These are phyloP conservation scores for Diorhabda sublineata DNA, from an alignment of 1,140 invertebrate species.

Conservation along the genomic window DNA sequence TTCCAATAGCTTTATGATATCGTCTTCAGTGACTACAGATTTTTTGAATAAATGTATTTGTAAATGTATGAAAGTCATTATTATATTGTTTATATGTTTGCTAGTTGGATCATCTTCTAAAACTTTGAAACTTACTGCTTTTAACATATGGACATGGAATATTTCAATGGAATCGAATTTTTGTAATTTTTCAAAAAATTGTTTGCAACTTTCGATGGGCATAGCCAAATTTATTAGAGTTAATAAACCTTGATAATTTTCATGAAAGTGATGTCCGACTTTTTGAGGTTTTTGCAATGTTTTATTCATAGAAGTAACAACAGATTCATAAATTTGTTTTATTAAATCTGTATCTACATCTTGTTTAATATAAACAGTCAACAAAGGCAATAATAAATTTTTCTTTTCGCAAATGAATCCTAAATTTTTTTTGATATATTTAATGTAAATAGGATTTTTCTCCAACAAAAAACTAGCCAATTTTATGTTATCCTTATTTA, in stretches of 20 bases:
- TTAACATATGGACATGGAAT: slow-evolving; percentile 54
- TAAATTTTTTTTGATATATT: slow-evolving; percentile 49
- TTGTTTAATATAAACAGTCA: slow-evolving; percentile 49
- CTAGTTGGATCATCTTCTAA: slow-evolving; percentile 22
- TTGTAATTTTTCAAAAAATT: slow-evolving; percentile 53
- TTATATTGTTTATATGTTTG: slow-evolving; percentile 30
- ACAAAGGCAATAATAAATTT: slow-evolving; percentile 56
- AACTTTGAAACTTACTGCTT: slow-evolving; percentile 53
- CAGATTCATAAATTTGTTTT: slow-evolving; percentile 52
- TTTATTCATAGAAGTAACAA: slow-evolving; percentile 56
- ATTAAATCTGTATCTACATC: slow-evolving; percentile 47
- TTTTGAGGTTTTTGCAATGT: slow-evolving; percentile 61
- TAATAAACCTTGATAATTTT: slow-evolving; percentile 50
- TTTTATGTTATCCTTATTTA: slow-evolving; percentile 50
- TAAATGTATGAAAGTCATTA: slow-evolving; percentile 43
- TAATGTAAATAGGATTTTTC: slow-evolving; percentile 48
- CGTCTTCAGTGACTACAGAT: slow-evolving; percentile 29
- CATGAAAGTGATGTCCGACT: slow-evolving; percentile 57
- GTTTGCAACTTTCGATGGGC: slow-evolving; percentile 52
- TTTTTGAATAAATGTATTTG: slow-evolving; percentile 46
- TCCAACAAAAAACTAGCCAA: slow-evolving; percentile 52
- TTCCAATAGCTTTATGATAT: slow-evolving; percentile 41
- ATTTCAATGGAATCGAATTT: slow-evolving; percentile 57
- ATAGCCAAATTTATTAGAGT: slow-evolving; percentile 54
- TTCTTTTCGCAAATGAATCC: slow-evolving; percentile 48